These are phyloP conservation scores for Periplaneta americana DNA, from an alignment of 1,140 invertebrate species.

Conservation along the genomic window DNA sequence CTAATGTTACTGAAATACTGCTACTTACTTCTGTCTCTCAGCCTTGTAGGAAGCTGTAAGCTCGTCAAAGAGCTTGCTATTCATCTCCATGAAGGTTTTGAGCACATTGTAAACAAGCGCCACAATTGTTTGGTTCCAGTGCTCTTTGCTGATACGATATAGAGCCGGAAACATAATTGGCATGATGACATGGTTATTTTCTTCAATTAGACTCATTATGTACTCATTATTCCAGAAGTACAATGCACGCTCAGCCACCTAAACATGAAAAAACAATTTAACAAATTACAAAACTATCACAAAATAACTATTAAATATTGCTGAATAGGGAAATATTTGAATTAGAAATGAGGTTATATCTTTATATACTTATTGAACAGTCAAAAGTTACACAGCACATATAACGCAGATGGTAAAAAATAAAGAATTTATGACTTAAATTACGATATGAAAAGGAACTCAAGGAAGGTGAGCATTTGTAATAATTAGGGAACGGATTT, in stretches of 20 bases:
- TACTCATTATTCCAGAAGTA: conserved; percentile 98
- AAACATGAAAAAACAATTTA: not conserved
- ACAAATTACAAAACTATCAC: no score
- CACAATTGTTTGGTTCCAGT: conserved; percentile 99
- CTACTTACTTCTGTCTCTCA: conserved; percentile 90
- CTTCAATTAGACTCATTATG: conserved; percentile 90
- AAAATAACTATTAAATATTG: no score
- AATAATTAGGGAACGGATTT: no score
- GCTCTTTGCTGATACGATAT: conserved; percentile 97
- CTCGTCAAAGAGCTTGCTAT: conserved; percentile 98
- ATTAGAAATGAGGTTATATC: no score
- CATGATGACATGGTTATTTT: conserved; percentile 87
- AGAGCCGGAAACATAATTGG: conserved; percentile 94
- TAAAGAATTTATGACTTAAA: no score
- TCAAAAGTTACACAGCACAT: no score
- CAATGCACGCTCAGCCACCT: conserved; percentile 95
- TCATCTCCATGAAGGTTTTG: conserved; percentile 99
- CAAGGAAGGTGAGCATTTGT: no score
- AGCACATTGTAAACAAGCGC: conserved; percentile 99
- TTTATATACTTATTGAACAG: no score
- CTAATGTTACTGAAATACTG: no score
- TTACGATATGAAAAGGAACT: no score
- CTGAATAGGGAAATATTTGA: no score
- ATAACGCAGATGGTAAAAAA: no score
- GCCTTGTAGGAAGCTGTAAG: conserved; percentile 97